phyloP scores from a whole-genome alignment of 2,888 invertebrate species.

The Brachylomia viminalis region DNA sequence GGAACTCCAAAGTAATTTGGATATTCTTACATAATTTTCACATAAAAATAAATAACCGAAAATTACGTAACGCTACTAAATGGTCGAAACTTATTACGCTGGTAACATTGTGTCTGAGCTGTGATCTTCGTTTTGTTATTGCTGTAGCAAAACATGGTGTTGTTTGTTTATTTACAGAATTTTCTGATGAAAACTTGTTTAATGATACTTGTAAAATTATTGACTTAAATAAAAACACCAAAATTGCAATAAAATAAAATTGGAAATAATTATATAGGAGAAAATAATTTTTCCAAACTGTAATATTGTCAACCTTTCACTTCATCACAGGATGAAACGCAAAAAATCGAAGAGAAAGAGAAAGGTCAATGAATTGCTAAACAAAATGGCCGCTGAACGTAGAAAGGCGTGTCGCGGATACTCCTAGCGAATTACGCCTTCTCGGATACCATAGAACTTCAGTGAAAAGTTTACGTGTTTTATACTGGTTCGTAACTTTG shows the following conservation, averaged over 20 bases:
- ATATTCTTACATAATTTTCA: conserved; percentile 5
- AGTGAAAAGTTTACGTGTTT: conserved; percentile 88
- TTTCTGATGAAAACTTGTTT: not conserved
- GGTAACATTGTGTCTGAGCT: conserved; percentile 43
- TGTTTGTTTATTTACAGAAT: not conserved
- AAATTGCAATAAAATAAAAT: too few relatives aligned
- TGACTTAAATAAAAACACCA: not conserved
- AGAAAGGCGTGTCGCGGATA: conserved; percentile 87
- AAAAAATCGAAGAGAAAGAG: conserved; percentile 63
- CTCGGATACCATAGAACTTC: conserved; percentile 84
- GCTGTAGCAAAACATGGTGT: not conserved
- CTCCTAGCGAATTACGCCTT: conserved; percentile 80
- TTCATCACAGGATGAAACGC: conserved; percentile 60
- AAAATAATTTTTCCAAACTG: not conserved
- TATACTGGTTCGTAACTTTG: conserved; percentile 90
- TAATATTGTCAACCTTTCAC: conserved; percentile 53
- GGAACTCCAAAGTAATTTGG: not conserved
- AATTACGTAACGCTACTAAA: conserved; percentile 19
- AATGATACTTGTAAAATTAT: not conserved
- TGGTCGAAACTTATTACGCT: conserved; percentile 15
- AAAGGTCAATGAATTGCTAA: conserved; percentile 75
- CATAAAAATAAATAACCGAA: conserved; percentile 5
- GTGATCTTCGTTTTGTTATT: conserved; percentile 56
- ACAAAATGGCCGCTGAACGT: conserved; percentile 88
- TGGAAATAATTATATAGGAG: not conserved